These are phyloP conservation scores for Nemopilema nomurai DNA, from an alignment of 30 jellyfish, hydroid and myxozoan genomes.

Conservation along the genomic window DNA sequence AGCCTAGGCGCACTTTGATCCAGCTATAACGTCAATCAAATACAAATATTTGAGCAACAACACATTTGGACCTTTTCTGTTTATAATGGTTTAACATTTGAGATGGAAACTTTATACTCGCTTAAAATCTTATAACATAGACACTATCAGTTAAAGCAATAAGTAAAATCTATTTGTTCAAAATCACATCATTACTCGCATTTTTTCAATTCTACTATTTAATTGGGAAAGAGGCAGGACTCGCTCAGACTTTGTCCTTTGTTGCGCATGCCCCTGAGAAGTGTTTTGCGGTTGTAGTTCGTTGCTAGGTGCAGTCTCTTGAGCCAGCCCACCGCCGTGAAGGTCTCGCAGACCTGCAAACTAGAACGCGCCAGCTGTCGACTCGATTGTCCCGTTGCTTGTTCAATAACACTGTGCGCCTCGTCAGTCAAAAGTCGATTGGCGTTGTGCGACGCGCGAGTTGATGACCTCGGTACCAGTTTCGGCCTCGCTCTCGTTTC, in stretches of 20 bases:
- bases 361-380: constrained; percentile 59
- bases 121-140: too few species aligned
- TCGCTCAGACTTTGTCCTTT: constrained; percentile 43
- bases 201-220: too few species aligned
- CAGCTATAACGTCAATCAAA: too few species aligned
- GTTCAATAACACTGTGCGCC: constrained; percentile 56
- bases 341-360: constrained; percentile 60
- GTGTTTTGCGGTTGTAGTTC: constrained; percentile 50
- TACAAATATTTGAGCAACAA: too few species aligned
- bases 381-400: constrained; percentile 62
- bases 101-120: too few species aligned
- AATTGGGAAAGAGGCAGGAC: not conserved
- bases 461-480: not conserved
- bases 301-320: constrained; percentile 68
- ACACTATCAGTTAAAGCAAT: too few species aligned
- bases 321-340: constrained; percentile 71
- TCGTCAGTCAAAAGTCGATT: constrained; percentile 21
- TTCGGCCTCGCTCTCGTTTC: not conserved
- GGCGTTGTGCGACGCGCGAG: not conserved
- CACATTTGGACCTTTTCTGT: too few species aligned
- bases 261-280: constrained; percentile 58
- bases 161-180: too few species aligned
- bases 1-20: too few species aligned
- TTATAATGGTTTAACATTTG: too few species aligned
- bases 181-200: too few species aligned